These are phyloP conservation scores for Ispidina picta DNA, from an alignment of 2,797 vertebrate genomes.

Conservation along the genomic window DNA sequence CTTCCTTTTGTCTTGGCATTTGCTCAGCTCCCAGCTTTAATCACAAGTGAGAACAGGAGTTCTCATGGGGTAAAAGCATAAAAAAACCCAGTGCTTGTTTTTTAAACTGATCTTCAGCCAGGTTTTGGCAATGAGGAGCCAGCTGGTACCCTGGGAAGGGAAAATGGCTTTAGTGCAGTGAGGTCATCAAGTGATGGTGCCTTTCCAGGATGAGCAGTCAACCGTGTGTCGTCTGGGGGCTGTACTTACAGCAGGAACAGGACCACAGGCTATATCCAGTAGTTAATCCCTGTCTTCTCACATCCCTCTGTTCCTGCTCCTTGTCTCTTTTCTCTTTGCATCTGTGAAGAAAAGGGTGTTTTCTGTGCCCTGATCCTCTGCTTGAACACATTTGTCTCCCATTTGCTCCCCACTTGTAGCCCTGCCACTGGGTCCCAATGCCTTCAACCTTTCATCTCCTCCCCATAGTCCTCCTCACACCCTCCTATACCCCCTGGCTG, in stretches of 20 bases:
- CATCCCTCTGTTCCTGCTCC: neutral
- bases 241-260: neutral
- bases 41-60: neutral
- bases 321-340: neutral
- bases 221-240: rapidly evolving
- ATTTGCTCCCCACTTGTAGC: rapidly evolving
- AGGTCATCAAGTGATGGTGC: neutral
- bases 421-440: neutral
- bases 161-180: neutral
- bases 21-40: slow-evolving; percentile 6
- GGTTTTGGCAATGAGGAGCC: neutral
- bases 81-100: neutral
- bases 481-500: neutral
- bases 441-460: neutral
- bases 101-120: neutral
- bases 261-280: neutral
- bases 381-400: neutral
- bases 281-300: neutral
- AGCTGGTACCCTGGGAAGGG: neutral
- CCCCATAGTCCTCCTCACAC: rapidly evolving
- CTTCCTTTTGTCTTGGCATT: slow-evolving; percentile 15
- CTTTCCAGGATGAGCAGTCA: neutral
- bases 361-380: neutral
- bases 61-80: neutral
- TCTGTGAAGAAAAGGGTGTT: neutral